Evolutionary conservation across 1,140 invertebrate genomes (phyloP), one percentile per base, ranked within the genome.

Genomic region (Oryctes rhinoceros): DNA sequence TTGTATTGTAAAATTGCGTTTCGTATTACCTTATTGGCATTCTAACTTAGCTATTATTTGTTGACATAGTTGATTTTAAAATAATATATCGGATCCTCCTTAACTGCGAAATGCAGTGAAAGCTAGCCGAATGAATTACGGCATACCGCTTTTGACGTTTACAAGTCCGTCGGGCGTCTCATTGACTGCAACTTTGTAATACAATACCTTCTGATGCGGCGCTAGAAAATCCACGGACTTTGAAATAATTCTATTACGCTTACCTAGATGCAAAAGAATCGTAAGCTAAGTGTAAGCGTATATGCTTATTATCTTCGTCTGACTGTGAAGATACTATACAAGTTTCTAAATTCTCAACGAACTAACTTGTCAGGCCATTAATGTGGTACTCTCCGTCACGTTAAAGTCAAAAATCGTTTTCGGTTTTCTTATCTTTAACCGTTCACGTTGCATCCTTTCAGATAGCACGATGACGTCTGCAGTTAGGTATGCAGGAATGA

Each of bases 121-220:
- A 53, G n/a, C 4, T n/a, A 11, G 3, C 49, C 11, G 49, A 53
- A 53, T 53, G 49, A 53, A n/a, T 3, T 53, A 53, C 13, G 49
- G 49, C 10, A 11, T n/a, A 15, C 10, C 4, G 4, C 3, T 53
- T 53, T 53, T 53, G 49, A 53, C 49, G n/a, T 53, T 15, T 53
- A 53, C 49, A 53, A 53, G 49, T 53, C 10, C 13, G 49, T n/a
- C 49, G 49, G 49, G 49, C 49, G 49, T 53, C 49, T 53, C 49
- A 53, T 53, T 53, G 49, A 53, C 49, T 48, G 49, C 49, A 53
- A 53, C 3, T 53, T 6, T 11, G 49, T 53, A 53, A 53, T 53
- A 53, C 49, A 53, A 53, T 53, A 53, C 4, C 10, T 3, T 53
- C 13, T 3, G 13, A n/a, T 3, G 2, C 3, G 49, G 49, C 49